These are phyloP conservation scores for Ptychadena robeensis DNA, from an alignment of 2,797 vertebrate species.

Conservation along the genomic window DNA sequence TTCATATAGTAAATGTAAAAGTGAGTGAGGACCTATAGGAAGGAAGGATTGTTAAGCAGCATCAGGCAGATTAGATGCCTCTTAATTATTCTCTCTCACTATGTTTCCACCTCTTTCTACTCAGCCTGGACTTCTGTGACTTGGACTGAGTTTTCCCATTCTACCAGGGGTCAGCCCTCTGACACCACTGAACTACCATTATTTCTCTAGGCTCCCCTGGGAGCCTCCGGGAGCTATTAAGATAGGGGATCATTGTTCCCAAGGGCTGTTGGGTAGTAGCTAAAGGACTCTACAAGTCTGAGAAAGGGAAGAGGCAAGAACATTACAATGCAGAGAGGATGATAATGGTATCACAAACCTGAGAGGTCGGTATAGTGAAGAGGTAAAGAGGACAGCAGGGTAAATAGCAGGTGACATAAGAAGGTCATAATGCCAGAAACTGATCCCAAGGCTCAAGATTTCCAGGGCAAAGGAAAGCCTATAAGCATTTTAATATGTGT, in stretches of 20 bases:
- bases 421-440: too few relatives aligned
- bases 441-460: too few relatives aligned
- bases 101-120: slow-evolving; percentile 22
- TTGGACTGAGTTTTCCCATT: slow-evolving; percentile 48
- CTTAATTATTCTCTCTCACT: not conserved
- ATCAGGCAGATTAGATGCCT: not conserved
- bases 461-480: too few relatives aligned
- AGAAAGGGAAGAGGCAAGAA: not conserved
- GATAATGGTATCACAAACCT: slow-evolving; percentile 31
- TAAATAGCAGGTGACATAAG: slow-evolving; percentile 43
- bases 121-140: slow-evolving; percentile 33
- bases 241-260: not conserved
- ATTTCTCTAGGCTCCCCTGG: not conserved
- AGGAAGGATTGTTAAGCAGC: not conserved
- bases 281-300: not conserved
- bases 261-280: slow-evolving; percentile 16
- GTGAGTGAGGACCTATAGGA: too few relatives aligned
- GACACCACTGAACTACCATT: not conserved
- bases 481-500: not conserved
- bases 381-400: slow-evolving; percentile 69
- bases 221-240: slow-evolving; percentile 2
- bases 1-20: too few relatives aligned
- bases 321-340: not conserved
- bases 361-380: slow-evolving; percentile 64
- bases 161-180: slow-evolving; percentile 65